Conservation (phyloP, 2,888 invertebrate genomes). For the Adineta ricciae region DNA sequence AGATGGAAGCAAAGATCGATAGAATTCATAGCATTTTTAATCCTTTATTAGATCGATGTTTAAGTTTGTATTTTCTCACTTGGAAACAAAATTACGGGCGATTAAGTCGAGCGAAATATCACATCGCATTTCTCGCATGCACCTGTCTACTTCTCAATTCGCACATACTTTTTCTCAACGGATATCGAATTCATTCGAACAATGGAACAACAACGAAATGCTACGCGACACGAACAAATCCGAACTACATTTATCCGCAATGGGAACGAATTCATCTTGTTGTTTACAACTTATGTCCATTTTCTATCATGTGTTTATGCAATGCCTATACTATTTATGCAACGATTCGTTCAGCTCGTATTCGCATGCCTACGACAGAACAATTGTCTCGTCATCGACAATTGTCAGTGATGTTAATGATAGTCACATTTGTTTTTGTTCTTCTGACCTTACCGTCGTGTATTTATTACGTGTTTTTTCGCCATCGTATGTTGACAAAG, state of each 20-base stretch:
- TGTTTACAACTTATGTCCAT: conserved; percentile 28
- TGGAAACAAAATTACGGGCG: conserved; percentile 26
- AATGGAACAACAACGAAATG: background rate
- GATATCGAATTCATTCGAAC: background rate
- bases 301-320: conserved; percentile 28
- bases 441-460: conserved; percentile 27
- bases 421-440: conserved; percentile 31
- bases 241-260: conserved; percentile 27
- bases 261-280: conserved; percentile 31
- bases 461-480: conserved; percentile 29
- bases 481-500: background rate
- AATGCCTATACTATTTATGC: conserved; percentile 25
- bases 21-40: no score
- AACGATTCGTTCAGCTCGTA: background rate
- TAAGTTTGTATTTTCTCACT: conserved; percentile 22
- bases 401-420: conserved; percentile 29
- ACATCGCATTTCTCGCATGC: background rate
- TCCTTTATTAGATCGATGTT: conserved; percentile 11
- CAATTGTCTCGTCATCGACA: background rate
- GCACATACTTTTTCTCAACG: conserved; percentile 26
- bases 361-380: background rate
- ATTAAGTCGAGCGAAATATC: background rate
- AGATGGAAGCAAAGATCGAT: no score
- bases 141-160: conserved; percentile 20
- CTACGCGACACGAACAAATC: conserved; percentile 15